Conservation (phyloP, 2,888 invertebrate genomes). For the Argynnis bischoffii region DNA sequence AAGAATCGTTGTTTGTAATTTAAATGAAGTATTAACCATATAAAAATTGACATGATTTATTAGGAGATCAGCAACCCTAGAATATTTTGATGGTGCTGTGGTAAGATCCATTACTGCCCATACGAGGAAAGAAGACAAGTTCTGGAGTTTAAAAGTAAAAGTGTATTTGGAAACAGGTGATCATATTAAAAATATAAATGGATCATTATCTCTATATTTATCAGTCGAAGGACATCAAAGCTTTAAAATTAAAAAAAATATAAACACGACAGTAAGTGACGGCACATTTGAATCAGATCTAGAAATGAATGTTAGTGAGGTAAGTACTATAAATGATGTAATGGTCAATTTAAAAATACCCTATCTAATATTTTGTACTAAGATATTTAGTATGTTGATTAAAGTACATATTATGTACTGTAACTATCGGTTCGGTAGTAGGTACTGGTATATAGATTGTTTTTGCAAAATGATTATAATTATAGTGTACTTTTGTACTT, state of each 20-base stretch:
- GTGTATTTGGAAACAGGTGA: constrained; percentile 60
- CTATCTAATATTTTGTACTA: no score
- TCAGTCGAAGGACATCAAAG: constrained; percentile 59
- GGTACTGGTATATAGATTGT: no score
- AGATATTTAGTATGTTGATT: no score
- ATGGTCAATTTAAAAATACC: neutral
- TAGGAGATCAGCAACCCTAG: constrained; percentile 86
- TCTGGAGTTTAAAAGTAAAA: constrained; percentile 59
- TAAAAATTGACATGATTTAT: constrained; percentile 42
- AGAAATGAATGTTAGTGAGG: constrained; percentile 61
- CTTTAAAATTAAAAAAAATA: constrained; percentile 50
- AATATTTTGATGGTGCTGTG: constrained; percentile 84
- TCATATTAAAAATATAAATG: constrained; percentile 48
- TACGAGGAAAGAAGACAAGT: constrained; percentile 48
- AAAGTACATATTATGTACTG: neutral
- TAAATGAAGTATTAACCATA: neutral
- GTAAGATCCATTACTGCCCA: constrained; percentile 84
- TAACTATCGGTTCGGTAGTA: neutral
- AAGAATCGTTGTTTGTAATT: no score
- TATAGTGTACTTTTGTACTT: neutral
- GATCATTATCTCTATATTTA: constrained; percentile 57
- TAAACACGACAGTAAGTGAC: constrained; percentile 51
- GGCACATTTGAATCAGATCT: constrained; percentile 60
- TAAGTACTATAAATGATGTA: constrained; percentile 43
- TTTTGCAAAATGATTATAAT: neutral